Evolutionary conservation across 1,140 invertebrate genomes (phyloP).

Genomic region (Triops longicaudatus): DNA sequence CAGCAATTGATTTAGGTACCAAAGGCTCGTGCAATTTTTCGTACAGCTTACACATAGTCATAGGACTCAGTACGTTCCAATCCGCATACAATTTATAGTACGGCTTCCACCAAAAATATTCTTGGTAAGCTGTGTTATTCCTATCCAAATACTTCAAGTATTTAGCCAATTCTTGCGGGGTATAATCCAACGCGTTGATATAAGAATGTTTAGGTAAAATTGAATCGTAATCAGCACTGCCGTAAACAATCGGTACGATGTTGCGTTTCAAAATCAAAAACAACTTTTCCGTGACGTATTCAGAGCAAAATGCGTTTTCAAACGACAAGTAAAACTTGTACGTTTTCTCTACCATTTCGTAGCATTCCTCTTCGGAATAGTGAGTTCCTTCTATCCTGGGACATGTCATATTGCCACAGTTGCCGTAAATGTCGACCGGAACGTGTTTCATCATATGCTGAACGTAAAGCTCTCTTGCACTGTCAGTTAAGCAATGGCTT

Average conservation of each 20-base stretch:
- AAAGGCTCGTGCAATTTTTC: background rate
- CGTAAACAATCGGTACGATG: conserved; percentile 34
- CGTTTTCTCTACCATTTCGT: conserved; percentile 28
- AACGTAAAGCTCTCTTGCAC: conserved; percentile 34
- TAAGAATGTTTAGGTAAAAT: conserved; percentile 38
- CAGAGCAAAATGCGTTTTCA: conserved; percentile 34
- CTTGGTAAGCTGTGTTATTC: conserved; percentile 32
- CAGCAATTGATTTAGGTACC: background rate
- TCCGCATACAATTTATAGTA: conserved; percentile 30
- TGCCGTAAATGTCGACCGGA: conserved; percentile 37
- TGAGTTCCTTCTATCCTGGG: conserved; percentile 24
- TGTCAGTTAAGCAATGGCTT: conserved; percentile 64
- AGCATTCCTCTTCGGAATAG: conserved; percentile 29
- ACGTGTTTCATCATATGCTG: conserved; percentile 34
- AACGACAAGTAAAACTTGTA: conserved; percentile 31
- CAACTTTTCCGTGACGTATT: conserved; percentile 38
- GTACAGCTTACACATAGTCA: background rate
- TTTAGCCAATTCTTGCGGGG: conserved; percentile 25
- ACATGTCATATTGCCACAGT: conserved; percentile 36
- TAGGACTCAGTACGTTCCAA: background rate
- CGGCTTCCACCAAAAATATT: conserved; percentile 12
- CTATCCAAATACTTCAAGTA: conserved; percentile 32
- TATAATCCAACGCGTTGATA: conserved; percentile 34
- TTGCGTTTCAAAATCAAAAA: conserved; percentile 31
- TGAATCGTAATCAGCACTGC: conserved; percentile 31